phyloP scores from a whole-genome alignment of 2,797 vertebrate species.

The Ciconia nigra region DNA sequence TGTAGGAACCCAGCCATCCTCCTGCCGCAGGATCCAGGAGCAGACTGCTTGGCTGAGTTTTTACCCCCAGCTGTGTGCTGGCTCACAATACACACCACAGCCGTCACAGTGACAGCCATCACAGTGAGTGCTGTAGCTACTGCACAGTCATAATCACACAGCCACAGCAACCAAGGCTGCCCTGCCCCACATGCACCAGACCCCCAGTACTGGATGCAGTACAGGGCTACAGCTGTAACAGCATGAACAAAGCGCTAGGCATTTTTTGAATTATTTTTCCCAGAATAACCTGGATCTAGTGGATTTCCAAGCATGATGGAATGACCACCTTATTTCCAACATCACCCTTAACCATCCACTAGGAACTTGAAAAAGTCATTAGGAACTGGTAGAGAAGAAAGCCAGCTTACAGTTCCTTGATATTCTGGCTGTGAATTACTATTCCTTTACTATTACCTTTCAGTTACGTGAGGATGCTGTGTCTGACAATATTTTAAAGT shows the following conservation, averaged over 20 bases:
- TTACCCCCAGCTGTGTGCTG: rapidly evolving
- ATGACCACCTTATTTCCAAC: not conserved
- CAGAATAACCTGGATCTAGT: not conserved
- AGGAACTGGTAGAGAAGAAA: not conserved
- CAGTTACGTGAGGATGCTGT: not conserved
- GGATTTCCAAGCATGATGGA: not conserved
- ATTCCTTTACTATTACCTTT: not conserved
- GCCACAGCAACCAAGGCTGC: not conserved
- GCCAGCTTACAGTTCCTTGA: not conserved
- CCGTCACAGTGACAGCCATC: not conserved
- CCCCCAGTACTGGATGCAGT: not conserved
- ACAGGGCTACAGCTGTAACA: not conserved
- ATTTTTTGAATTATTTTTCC: not conserved
- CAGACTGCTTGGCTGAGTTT: not conserved
- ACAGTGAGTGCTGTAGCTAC: not conserved
- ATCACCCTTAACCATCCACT: not conserved
- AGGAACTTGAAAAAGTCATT: not conserved
- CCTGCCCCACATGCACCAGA: not conserved
- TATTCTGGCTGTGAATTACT: not conserved
- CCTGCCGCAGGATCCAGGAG: not conserved
- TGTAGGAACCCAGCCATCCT: not conserved
- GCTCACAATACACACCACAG: not conserved
- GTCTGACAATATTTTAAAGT: not conserved
- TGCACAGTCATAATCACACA: not conserved
- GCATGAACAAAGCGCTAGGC: not conserved